Percentiles rank a stretch among this genome's conserved stretches.
Evolutionary conservation across 2,888 invertebrate genomes (phyloP).

Genomic region (Allophyes oxyacanthae): DNA sequence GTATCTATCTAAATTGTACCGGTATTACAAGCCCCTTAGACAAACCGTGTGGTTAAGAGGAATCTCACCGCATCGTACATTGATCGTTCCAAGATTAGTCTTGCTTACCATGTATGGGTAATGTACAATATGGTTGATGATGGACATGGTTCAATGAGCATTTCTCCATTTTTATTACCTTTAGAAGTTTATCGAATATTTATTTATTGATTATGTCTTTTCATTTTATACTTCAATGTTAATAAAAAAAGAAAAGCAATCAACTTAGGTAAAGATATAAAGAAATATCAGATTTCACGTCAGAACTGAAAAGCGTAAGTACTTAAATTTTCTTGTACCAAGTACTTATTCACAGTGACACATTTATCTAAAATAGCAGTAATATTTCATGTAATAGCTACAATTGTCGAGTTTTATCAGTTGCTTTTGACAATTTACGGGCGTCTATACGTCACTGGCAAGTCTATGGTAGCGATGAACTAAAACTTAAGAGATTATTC

Average conservation of each 20-base stretch:
- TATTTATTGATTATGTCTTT: too few relatives aligned
- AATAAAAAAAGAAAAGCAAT: not conserved
- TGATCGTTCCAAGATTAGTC: slow-evolving; percentile 31
- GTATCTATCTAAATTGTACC: slow-evolving; percentile 2
- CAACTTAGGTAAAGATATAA: too few relatives aligned
- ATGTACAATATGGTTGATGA: slow-evolving; percentile 1
- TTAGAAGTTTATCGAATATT: too few relatives aligned
- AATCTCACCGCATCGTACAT: slow-evolving; percentile 28
- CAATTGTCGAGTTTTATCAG: slow-evolving; percentile 55
- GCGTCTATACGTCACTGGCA: slow-evolving; percentile 49
- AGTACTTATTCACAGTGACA: slow-evolving; percentile 4
- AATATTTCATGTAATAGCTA: slow-evolving; percentile 36
- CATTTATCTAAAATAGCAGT: slow-evolving; percentile 16
- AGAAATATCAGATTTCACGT: not conserved
- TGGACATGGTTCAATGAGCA: not conserved
- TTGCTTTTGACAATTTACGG: slow-evolving; percentile 53
- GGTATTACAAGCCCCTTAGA: slow-evolving; percentile 15
- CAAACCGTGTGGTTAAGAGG: slow-evolving; percentile 35
- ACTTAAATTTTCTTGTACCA: not conserved
- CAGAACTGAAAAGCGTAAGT: not conserved
- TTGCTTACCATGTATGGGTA: slow-evolving; percentile 5
- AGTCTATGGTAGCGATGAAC: slow-evolving; percentile 58
- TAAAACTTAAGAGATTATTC: slow-evolving; percentile 67
- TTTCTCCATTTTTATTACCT: too few relatives aligned
- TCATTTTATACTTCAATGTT: too few relatives aligned